phyloP scores from a whole-genome alignment of 2,797 vertebrate genomes.

The Sebastes jordani region DNA sequence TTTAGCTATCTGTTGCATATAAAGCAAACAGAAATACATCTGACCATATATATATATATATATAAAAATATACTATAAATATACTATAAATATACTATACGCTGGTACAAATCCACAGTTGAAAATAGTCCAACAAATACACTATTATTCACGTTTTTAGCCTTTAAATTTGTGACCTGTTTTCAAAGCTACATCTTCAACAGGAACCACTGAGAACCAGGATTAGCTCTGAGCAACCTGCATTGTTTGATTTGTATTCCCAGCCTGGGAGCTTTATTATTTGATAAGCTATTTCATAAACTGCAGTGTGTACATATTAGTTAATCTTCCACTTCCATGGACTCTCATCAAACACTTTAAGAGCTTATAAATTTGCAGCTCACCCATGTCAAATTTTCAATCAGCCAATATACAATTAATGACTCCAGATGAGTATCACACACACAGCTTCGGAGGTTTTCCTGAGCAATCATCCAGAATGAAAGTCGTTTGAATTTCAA shows the following conservation, averaged over 20 bases:
- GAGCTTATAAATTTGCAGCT: constrained; percentile 25
- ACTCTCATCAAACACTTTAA: constrained; percentile 36
- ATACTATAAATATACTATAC: neutral
- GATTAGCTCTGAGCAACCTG: constrained; percentile 10
- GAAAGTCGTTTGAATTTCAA: constrained; percentile 55
- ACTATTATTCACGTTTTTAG: neutral
- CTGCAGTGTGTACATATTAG: constrained; percentile 24
- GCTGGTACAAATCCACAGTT: neutral
- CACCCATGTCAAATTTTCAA: constrained; percentile 25
- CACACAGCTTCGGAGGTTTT: neutral
- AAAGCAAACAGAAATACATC: neutral
- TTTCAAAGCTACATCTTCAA: neutral
- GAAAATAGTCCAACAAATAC: neutral
- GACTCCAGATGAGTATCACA: constrained; percentile 42
- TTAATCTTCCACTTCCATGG: constrained; percentile 35
- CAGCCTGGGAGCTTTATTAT: constrained; percentile 41
- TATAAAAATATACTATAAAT: neutral
- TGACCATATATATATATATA: neutral
- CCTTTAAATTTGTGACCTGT: neutral
- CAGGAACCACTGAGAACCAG: neutral
- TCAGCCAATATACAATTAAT: constrained; percentile 39
- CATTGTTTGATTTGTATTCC: constrained; percentile 30
- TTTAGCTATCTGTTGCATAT: neutral
- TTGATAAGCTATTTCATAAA: constrained; percentile 47
- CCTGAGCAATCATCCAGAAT: constrained; percentile 28